Percentiles rank a stretch among this genome's conserved stretches.
These are phyloP conservation scores for Oryzias celebensis DNA, from an alignment of 2,113 vertebrate genomes.

Conservation along the genomic window DNA sequence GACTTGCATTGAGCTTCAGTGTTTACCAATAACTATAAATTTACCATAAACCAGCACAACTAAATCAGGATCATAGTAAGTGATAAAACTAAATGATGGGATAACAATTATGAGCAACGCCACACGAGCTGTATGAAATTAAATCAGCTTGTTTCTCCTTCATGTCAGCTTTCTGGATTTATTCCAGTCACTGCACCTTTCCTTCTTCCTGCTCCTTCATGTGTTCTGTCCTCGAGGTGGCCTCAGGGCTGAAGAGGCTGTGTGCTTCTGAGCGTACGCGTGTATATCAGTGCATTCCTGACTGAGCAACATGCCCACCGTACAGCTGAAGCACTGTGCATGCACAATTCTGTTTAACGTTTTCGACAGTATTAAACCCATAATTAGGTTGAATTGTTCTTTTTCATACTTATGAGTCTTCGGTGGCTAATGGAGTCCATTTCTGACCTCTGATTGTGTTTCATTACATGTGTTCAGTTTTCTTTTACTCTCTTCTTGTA, in stretches of 20 bases:
- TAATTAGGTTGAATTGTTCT: slow-evolving; percentile 7
- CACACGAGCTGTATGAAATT: slow-evolving; percentile 1
- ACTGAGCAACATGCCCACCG: slow-evolving; percentile 13
- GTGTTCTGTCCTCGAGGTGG: slow-evolving; percentile 60
- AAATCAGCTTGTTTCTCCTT: slow-evolving; percentile 4
- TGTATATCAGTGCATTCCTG: slow-evolving; percentile 21
- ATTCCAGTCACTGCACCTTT: slow-evolving; percentile 17
- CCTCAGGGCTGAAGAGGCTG: slow-evolving; percentile 59
- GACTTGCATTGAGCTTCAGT: too few species aligned
- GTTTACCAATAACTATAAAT: too few species aligned
- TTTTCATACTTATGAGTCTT: slow-evolving; percentile 4
- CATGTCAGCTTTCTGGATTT: slow-evolving; percentile 16
- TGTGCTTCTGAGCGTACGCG: slow-evolving; percentile 22
- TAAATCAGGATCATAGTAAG: too few species aligned
- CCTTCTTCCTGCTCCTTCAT: slow-evolving; percentile 41
- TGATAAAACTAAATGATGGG: background rate
- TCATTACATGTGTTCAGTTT: too few species aligned
- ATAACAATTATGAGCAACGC: background rate
- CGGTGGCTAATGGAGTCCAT: background rate
- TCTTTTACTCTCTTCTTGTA: too few species aligned
- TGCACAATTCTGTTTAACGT: slow-evolving; percentile 12
- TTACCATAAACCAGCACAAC: too few species aligned
- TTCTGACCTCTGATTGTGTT: too few species aligned
- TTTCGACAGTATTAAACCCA: background rate
- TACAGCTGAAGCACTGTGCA: slow-evolving; percentile 16